Conservation (phyloP, 2,888 invertebrate species). For the Nycteola revayana region DNA sequence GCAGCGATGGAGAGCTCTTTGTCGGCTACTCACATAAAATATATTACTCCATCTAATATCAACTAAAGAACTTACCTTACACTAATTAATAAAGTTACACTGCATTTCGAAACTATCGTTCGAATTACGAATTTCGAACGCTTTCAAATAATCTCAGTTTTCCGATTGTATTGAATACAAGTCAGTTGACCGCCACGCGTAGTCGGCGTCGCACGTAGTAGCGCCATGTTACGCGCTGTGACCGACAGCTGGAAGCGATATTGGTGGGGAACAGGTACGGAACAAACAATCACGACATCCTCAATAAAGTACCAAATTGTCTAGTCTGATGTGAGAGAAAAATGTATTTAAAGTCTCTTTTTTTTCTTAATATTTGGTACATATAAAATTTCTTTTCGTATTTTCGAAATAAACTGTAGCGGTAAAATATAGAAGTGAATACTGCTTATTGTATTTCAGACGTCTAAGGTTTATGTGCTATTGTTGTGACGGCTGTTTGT, state of each 20-base stretch:
- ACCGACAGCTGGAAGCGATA: slow-evolving; percentile 74
- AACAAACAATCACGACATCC: slow-evolving; percentile 64
- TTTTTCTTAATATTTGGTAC: too few species aligned
- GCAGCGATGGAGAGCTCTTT: slow-evolving; percentile 58
- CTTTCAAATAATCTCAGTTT: slow-evolving; percentile 35
- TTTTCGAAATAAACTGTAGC: slow-evolving; percentile 13
- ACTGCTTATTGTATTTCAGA: slow-evolving; percentile 12
- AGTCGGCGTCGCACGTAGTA: slow-evolving; percentile 66
- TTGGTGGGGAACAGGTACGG: slow-evolving; percentile 80
- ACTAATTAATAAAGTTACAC: slow-evolving; percentile 17
- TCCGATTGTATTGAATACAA: slow-evolving; percentile 25
- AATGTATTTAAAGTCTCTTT: slow-evolving; percentile 11
- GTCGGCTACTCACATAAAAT: slow-evolving; percentile 46
- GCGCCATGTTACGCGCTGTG: slow-evolving; percentile 72
- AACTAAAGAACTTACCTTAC: slow-evolving; percentile 26
- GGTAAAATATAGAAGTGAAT: slow-evolving; percentile 10
- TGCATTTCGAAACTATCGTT: slow-evolving; percentile 18
- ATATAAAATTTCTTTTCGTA: slow-evolving; percentile 3
- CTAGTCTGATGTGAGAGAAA: slow-evolving; percentile 34
- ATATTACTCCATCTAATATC: slow-evolving; percentile 31
- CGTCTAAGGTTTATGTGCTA: slow-evolving; percentile 11
- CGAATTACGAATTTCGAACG: slow-evolving; percentile 40
- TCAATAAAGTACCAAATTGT: slow-evolving; percentile 53
- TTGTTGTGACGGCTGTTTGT: slow-evolving; percentile 17
- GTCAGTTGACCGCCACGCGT: slow-evolving; percentile 69